These are phyloP conservation scores for Listronotus bonariensis DNA, from an alignment of 1,140 invertebrate genomes.

Conservation along the genomic window DNA sequence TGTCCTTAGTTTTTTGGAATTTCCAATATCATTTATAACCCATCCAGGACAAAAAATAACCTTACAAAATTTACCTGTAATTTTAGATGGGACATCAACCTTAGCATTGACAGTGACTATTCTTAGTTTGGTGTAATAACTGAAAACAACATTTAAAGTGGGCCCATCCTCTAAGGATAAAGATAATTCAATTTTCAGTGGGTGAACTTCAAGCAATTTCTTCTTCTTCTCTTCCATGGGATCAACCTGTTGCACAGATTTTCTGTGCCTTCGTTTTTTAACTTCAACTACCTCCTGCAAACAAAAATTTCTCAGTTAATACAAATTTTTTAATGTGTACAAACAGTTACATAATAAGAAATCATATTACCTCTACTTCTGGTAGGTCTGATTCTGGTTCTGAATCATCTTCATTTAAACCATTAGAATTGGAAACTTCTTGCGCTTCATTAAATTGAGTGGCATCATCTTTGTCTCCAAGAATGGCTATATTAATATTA, in stretches of 20 bases:
- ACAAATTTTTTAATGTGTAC: background rate
- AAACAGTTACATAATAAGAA: background rate
- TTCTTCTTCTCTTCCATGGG: slow-evolving; percentile 68
- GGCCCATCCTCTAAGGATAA: slow-evolving; percentile 63
- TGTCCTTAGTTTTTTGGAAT: no score
- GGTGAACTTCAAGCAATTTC: slow-evolving; percentile 74
- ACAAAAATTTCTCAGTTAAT: background rate
- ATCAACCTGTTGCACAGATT: slow-evolving; percentile 59
- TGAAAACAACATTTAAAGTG: slow-evolving; percentile 64
- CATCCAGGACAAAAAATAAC: no score
- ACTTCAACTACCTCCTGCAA: slow-evolving; percentile 57
- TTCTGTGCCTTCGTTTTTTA: slow-evolving; percentile 61
- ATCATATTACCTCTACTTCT: slow-evolving; percentile 53
- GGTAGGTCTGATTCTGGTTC: slow-evolving; percentile 71
- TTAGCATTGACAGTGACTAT: slow-evolving; percentile 67
- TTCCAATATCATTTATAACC: no score
- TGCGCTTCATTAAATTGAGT: slow-evolving; percentile 63
- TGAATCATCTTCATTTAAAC: slow-evolving; percentile 60
- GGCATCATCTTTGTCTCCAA: slow-evolving; percentile 83
- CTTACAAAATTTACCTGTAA: slow-evolving; percentile 52
- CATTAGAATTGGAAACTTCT: slow-evolving; percentile 25
- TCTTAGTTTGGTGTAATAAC: slow-evolving; percentile 65
- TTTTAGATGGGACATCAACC: slow-evolving; percentile 58
- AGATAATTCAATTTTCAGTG: slow-evolving; percentile 68
- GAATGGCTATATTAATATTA: slow-evolving; percentile 63